Evolutionary conservation across 1,140 invertebrate genomes (phyloP), one percentile per base, ranked within the genome.

Genomic region (Zaprionus inermis): DNA sequence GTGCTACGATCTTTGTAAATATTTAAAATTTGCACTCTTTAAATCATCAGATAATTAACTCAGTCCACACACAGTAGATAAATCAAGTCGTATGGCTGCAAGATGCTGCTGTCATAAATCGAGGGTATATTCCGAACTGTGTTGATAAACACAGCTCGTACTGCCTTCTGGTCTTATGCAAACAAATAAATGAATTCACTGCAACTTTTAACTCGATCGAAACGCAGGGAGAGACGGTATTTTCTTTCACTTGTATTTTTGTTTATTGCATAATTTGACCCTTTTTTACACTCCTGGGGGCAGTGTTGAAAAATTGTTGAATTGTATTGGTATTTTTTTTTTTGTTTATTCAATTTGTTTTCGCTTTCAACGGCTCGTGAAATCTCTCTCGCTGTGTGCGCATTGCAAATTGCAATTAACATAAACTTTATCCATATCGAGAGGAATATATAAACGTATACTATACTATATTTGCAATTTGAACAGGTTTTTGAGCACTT

Each of bases 391-490:
- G 32, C 36, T 61, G 20, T 55, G 44, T 61, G 49, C 66, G 44
- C 60, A 28, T 65, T 70, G 65, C 36, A 77, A 81, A 81, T 81
- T 75, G 79, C 71, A 81, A 49, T 75, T 78, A 68, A 65, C 74
- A 74, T 68, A 56, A 44, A 58, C 41, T 49, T 65, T 72, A 55
- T 11, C 16, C 5, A 30, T 44, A 10, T 7, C 7, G 7, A 44
- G 38, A 16, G 38, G 38, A 18, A 60, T 46, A 58, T 28, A 22
- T 18, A 10, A 28, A 30, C 22, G 24, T 4, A 28, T 28, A 28
- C 24, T n/a, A n/a, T n/a, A n/a, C 3, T 28, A 28, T 28, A 28
- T 0, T 61, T 41, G 20, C 32, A n/a, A 44, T 44, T 44, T 44
- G n/a, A 16, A 44, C n/a, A 16, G 38, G 38, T 44, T 44, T 44